These are phyloP conservation scores for Agelaius phoeniceus DNA, from an alignment of 2,113 vertebrate genomes.

Conservation along the genomic window DNA sequence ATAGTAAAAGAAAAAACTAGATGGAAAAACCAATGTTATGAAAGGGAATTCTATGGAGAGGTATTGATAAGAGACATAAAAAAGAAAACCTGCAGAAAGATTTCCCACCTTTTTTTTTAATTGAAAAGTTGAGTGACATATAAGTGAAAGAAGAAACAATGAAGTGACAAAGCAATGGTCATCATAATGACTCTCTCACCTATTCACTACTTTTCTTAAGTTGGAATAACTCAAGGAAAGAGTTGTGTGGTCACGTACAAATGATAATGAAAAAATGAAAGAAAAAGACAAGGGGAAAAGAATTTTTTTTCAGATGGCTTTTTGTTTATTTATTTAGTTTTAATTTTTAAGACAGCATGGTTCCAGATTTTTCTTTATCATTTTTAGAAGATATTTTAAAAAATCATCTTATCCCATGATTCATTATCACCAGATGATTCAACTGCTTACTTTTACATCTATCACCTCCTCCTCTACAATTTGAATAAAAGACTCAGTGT, in stretches of 20 bases:
- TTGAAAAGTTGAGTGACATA: background rate
- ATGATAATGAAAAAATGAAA: background rate
- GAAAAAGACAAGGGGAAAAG: background rate
- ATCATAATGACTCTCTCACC: background rate
- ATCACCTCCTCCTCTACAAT: background rate
- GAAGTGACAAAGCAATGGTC: background rate
- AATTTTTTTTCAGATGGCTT: background rate
- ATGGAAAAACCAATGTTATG: background rate
- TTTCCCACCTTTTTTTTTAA: background rate
- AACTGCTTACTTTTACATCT: background rate
- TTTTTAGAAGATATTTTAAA: background rate
- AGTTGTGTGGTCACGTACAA: background rate
- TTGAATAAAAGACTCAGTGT: background rate
- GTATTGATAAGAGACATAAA: background rate
- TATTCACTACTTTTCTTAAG: background rate
- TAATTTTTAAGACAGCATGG: background rate
- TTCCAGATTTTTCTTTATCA: background rate
- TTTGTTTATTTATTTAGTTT: background rate
- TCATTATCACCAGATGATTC: background rate
- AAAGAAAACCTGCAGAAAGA: background rate
- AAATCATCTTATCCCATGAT: background rate
- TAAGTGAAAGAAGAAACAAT: background rate
- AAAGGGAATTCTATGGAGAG: background rate
- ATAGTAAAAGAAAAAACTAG: background rate
- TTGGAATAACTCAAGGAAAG: background rate